Base-by-base conservation (phyloP, 2,797 vertebrate genomes). In the Heteromormyrus szaboi region DNA sequence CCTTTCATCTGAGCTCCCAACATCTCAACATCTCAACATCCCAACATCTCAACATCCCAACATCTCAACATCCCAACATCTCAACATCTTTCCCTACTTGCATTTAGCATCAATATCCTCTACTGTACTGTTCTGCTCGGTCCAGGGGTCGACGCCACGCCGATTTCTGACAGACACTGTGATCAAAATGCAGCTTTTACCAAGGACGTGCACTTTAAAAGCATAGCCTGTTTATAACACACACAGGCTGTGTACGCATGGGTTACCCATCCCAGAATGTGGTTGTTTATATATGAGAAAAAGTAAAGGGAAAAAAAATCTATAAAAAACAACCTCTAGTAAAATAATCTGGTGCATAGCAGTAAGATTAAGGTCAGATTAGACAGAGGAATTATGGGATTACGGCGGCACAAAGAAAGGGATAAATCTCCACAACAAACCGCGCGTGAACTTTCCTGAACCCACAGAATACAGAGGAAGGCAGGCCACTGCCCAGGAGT, bases 281-380 rank as follows among this genome's bases (percentile, higher is more conserved):
- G 11, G 29, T 17, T 37, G 65, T 72, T 72, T 37, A 72, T 72
- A 37, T 17, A 72, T 72, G 12, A 72, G 65, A 14, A 72, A 72
- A 72, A 72, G 65, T 12, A 17, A 37, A 37, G 12, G 4, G 12
- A 17, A 37, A 72, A 25, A 25, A 25, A 25, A 25, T 25, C 25
- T 25, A 46, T 11, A 14, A 76, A 51, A 86, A 46, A 88, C 5
- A 59, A 89, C 79, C 86, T 29, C 81, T 11, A 8, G 29, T n/a
- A 89, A 54, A 62, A 51, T 22, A 87, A 87, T 51, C 50, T 2
- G 25, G 54, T 68, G 6, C 62, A 48, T 29, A 87, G 41, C 76
- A 53, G 44, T 87, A 93, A 95, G 95, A 97, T 96, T 96, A 96
- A 94, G 95, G 96, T 95, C 95, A 96, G 95, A 96, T 96, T 96